Conservation (phyloP, 2,888 invertebrate species). For the Mycalesis mineus region DNA sequence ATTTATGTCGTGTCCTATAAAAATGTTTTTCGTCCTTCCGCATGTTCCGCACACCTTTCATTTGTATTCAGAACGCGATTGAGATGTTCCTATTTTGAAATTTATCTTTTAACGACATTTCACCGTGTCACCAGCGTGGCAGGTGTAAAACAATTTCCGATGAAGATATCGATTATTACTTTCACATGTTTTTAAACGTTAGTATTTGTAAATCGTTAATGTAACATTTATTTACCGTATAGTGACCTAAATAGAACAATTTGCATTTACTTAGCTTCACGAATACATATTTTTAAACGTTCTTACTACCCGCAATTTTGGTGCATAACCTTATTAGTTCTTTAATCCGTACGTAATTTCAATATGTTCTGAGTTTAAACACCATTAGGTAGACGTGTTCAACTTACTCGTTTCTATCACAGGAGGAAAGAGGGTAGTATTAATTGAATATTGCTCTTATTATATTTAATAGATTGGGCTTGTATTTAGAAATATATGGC, state of each 20-base stretch:
- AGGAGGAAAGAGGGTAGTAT: too few relatives aligned
- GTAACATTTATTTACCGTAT: not conserved
- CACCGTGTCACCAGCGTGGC: slow-evolving; percentile 14
- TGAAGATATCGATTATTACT: slow-evolving; percentile 5
- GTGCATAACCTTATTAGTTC: too few relatives aligned
- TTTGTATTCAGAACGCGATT: slow-evolving; percentile 59
- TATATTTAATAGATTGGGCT: too few relatives aligned
- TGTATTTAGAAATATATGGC: too few relatives aligned
- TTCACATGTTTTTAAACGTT: slow-evolving; percentile 2
- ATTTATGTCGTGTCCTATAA: not conserved
- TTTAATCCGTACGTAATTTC: too few relatives aligned
- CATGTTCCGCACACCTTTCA: slow-evolving; percentile 34
- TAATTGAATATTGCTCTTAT: too few relatives aligned
- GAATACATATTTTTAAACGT: not conserved
- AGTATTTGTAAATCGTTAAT: not conserved
- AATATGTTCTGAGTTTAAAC: too few relatives aligned
- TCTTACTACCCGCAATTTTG: not conserved
- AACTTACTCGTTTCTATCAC: too few relatives aligned
- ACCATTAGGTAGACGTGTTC: too few relatives aligned
- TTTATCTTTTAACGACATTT: slow-evolving; percentile 19
- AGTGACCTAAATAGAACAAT: slow-evolving; percentile 1
- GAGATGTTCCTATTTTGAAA: slow-evolving; percentile 44
- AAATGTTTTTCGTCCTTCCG: slow-evolving; percentile 39
- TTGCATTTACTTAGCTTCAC: not conserved
- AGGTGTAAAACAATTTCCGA: slow-evolving; percentile 18